phyloP scores from a whole-genome alignment of 2,113 vertebrate species.

The Xerus inauris region DNA sequence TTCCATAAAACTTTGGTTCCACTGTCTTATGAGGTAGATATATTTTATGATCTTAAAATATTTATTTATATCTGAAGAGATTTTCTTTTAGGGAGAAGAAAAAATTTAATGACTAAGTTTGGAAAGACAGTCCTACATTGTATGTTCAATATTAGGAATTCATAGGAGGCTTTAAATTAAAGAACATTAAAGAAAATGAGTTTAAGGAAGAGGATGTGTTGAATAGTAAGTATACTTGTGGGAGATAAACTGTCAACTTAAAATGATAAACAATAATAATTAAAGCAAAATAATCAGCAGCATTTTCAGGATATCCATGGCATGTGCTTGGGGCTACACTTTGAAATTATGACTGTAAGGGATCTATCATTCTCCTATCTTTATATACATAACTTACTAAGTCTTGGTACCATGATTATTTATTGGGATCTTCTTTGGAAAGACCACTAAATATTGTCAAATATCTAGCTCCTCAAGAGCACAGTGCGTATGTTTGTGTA shows the following conservation, averaged over 20 bases:
- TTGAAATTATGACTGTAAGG: background rate
- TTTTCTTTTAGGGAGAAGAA: conserved; percentile 16
- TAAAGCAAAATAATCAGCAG: conserved; percentile 5
- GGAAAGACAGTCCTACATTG: background rate
- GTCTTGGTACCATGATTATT: background rate
- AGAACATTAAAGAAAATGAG: background rate
- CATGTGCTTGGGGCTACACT: background rate
- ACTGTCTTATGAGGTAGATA: background rate
- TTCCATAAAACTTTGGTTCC: background rate
- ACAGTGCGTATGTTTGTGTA: background rate
- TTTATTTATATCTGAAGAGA: background rate
- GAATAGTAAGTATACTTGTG: background rate
- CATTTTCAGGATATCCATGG: background rate
- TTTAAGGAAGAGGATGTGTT: background rate
- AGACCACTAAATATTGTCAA: background rate
- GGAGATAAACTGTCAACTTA: background rate
- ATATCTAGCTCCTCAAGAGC: background rate
- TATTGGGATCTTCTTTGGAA: background rate
- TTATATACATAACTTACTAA: background rate
- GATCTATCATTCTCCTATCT: background rate
- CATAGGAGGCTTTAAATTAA: background rate
- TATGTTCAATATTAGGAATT: background rate
- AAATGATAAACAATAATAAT: conserved; percentile 48
- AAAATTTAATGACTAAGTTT: background rate
- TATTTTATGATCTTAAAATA: background rate